These are phyloP conservation scores for Cuculus canorus DNA, from an alignment of 2,797 vertebrate genomes.

Conservation along the genomic window DNA sequence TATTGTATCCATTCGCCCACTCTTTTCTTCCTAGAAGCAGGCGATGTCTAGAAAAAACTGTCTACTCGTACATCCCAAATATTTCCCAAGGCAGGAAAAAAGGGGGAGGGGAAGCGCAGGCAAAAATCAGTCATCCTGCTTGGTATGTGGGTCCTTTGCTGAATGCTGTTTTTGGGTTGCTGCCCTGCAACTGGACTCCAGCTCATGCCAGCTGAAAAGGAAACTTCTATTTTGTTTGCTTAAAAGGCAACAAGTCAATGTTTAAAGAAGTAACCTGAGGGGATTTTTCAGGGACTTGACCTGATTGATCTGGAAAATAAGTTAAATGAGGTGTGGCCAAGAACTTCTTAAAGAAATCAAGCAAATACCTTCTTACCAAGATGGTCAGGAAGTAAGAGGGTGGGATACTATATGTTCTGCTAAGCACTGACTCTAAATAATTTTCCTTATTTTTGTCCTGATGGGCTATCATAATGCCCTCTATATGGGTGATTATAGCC, in stretches of 20 bases:
- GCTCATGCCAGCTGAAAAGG: conserved; percentile 68
- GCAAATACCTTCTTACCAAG: conserved; percentile 59
- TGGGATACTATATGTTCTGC: conserved; percentile 25
- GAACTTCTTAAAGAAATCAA: conserved; percentile 52
- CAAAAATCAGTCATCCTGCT: conserved; percentile 60
- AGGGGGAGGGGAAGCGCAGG: conserved; percentile 40
- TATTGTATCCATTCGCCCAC: conserved; percentile 37
- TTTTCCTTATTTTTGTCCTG: conserved; percentile 52
- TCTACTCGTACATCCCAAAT: conserved; percentile 40
- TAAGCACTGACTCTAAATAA: conserved; percentile 20
- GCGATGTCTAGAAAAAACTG: conserved; percentile 21
- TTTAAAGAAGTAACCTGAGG: conserved; percentile 63
- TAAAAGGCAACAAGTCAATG: conserved; percentile 65
- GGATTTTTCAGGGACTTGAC: conserved; percentile 65
- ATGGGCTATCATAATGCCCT: conserved; percentile 44
- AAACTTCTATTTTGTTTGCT: conserved; percentile 72
- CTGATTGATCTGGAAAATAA: conserved; percentile 71
- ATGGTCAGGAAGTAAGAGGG: conserved; percentile 59
- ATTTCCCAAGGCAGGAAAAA: conserved; percentile 55
- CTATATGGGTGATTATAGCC: not conserved
- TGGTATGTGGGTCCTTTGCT: conserved; percentile 65
- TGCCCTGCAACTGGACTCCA: conserved; percentile 72
- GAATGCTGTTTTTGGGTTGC: conserved; percentile 68
- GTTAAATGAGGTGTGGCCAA: conserved; percentile 69
- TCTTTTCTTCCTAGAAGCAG: conserved; percentile 48